phyloP scores from a whole-genome alignment of 2,888 invertebrate genomes.

The Dorcus hopei region DNA sequence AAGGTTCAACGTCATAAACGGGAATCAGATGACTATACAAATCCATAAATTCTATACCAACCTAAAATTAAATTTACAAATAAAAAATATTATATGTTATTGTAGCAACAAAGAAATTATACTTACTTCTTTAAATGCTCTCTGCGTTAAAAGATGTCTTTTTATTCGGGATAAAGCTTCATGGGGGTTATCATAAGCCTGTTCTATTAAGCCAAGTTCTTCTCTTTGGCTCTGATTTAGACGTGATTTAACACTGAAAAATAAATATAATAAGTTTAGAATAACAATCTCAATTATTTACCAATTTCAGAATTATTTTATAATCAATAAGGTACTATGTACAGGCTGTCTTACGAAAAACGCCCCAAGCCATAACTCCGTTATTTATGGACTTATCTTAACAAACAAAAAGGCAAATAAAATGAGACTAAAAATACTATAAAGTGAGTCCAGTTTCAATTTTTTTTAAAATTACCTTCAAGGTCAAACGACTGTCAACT shows the following conservation, averaged over 20 bases:
- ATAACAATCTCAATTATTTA: no score
- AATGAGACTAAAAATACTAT: no score
- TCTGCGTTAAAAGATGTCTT: constrained; percentile 95
- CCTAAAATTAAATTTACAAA: constrained; percentile 37
- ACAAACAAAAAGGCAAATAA: no score
- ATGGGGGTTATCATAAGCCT: constrained; percentile 99
- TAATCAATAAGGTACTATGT: no score
- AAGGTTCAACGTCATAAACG: constrained; percentile 97
- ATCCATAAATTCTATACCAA: constrained; percentile 99
- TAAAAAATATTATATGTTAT: no score
- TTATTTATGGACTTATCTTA: no score
- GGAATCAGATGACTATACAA: constrained; percentile 98
- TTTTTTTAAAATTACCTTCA: no score
- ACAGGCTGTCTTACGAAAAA: no score
- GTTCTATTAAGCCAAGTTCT: constrained; percentile 97
- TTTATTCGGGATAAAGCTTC: constrained; percentile 98
- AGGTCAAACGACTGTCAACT: no score
- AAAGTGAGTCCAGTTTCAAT: no score
- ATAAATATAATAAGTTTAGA: neutral
- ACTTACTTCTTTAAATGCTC: constrained; percentile 93
- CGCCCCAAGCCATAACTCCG: no score
- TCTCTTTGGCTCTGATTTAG: constrained; percentile 98
- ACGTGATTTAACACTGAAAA: constrained; percentile 84
- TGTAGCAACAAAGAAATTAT: constrained; percentile 14
- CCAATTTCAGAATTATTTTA: no score